Base-by-base conservation (phyloP, 1,140 invertebrate genomes). In the Sarcophaga bullata region DNA sequence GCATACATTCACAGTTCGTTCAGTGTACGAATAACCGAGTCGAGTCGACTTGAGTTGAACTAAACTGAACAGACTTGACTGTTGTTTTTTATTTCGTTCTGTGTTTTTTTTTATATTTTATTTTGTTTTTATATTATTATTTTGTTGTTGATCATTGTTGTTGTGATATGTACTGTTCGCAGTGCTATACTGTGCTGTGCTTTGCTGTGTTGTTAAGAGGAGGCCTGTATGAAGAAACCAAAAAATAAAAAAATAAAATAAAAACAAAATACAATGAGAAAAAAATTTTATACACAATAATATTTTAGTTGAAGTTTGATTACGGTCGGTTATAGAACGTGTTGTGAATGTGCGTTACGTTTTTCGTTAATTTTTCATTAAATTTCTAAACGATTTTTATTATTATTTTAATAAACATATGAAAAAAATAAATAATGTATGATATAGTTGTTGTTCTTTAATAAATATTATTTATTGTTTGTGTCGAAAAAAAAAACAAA, bases 281-380 rank as follows among this genome's bases (percentile, higher is more conserved):
- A 78, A 78, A 76, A 48, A 76, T 58, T 58, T n/a, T 58, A 58
- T 58, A 78, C n/a, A 78, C 73, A 75, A 49, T 17, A 78, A 78
- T 49, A 50, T 52, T 78, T 78, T 25, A 78, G 75, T 78, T 78
- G 49, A 78, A 78, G 48, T 50, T 78, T 78, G 75, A 48, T 78
- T 78, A 78, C 75, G 75, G 75, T 78, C 75, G 75, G 49, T 78
- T 78, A 50, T 78, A 50, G 75, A 78, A 50, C 75, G 75, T 49
- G 19, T 13, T 15, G 48, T 78, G 62, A 9, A 52, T 50, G 75
- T 50, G 62, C 49, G 47, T 76, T 76, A 73, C 46, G 73, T 73
- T 73, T 37, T 73, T 10, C 37, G 37, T 73, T 73, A 0, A 48
- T 49, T 37, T n/a, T 76, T 76, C n/a, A n/a, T 76, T 46, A 49